These are phyloP conservation scores for Chloroceryle inda DNA, from an alignment of 2,797 vertebrate genomes.

Conservation along the genomic window DNA sequence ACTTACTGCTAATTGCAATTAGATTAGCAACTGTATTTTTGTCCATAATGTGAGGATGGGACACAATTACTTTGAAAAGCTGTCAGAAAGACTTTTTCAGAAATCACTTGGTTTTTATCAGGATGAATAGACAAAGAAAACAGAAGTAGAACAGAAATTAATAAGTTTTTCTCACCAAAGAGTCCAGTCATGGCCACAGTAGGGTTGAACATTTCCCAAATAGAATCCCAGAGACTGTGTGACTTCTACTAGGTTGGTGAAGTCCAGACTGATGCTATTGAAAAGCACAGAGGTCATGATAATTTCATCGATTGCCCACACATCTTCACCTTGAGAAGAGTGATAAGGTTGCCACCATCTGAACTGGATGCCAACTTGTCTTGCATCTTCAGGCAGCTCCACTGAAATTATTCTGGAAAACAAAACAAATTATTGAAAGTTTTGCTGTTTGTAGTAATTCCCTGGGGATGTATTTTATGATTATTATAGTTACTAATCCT, in stretches of 20 bases:
- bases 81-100: slow-evolving; percentile 43
- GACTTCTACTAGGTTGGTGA: slow-evolving; percentile 95
- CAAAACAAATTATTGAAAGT: background rate
- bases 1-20: slow-evolving; percentile 69
- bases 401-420: slow-evolving; percentile 93
- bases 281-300: slow-evolving; percentile 98
- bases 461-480: background rate
- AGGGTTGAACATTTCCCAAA: slow-evolving; percentile 96
- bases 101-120: slow-evolving; percentile 45
- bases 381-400: slow-evolving; percentile 92
- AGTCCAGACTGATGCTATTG: slow-evolving; percentile 97
- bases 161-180: slow-evolving; percentile 87
- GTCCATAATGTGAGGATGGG: slow-evolving; percentile 17
- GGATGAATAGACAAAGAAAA: background rate
- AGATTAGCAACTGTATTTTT: slow-evolving; percentile 61
- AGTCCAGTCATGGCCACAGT: slow-evolving; percentile 97
- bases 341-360: slow-evolving; percentile 99
- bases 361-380: slow-evolving; percentile 95
- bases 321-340: slow-evolving; percentile 93
- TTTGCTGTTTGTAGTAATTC: background rate
- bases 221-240: slow-evolving; percentile 99
- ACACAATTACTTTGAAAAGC: slow-evolving; percentile 34
- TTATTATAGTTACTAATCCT: background rate
- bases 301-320: slow-evolving; percentile 99
- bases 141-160: background rate